Evolutionary conservation across 2,113 vertebrate species (phyloP), one percentile per base, ranked within the genome.

Genomic region (Xiphophorus couchianus): DNA sequence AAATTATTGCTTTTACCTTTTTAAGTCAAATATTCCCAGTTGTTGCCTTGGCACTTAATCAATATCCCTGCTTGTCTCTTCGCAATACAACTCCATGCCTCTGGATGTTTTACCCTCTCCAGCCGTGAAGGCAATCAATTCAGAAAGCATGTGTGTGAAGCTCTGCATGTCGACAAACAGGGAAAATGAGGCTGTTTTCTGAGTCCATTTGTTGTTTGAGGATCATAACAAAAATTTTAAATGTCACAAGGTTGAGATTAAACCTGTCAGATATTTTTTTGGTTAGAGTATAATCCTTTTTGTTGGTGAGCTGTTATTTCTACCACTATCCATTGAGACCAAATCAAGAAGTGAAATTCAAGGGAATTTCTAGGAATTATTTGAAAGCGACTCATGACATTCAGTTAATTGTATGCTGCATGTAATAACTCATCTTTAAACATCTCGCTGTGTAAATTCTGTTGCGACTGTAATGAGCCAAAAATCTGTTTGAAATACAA

Each of bases 11-110:
- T 28, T 35, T 10, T 35, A 35, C 35, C 9, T 35, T 35, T 28
- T 28, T 37, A 37, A 66, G 64, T 28, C 13, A 1, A 5, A 73
- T 69, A 66, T 66, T 63, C 44, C n/a, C 14, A 33, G 61, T 82
- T 71, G 68, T 68, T 61, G 74, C 74, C 70, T 84, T 63, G 69
- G 68, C 62, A 28, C 65, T 66, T 9, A 78, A 83, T 88, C 85
- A 82, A 89, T 87, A 84, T 33, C 42, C 63, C 67, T 54, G 67
- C 42, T 72, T 82, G 73, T 62, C 62, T 73, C 5, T 15, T 58
- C 71, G 69, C 64, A 66, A 62, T 68, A 29, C 54, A 48, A 74
- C 60, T 39, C 42, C 35, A 39, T 28, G 58, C 77, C 71, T 80
- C 63, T 33, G 15, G 69, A 76, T 71, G 76, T 70, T 63, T 44